Evolutionary conservation across 1,140 invertebrate species (phyloP).

Genomic region (Heliconius melpomene): DNA sequence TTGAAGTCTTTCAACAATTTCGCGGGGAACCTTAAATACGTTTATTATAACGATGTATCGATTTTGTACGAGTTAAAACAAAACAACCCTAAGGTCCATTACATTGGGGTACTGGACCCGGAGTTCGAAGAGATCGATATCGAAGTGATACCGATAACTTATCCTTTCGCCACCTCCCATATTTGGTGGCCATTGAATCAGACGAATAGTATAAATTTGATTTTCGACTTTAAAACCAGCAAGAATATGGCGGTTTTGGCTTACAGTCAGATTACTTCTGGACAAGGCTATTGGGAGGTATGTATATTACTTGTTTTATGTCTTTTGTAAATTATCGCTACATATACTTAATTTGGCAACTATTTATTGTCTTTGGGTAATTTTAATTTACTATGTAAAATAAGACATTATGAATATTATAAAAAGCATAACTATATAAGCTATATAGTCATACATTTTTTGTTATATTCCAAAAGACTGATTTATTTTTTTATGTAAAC

Average conservation of each 20-base stretch:
- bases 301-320: slow-evolving; percentile 43
- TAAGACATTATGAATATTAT: too few species aligned
- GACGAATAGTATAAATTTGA: slow-evolving; percentile 87
- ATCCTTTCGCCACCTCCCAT: slow-evolving; percentile 93
- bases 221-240: slow-evolving; percentile 94
- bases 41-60: slow-evolving; percentile 95
- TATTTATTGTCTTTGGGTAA: not conserved
- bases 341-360: not conserved
- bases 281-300: slow-evolving; percentile 93
- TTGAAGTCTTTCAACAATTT: slow-evolving; percentile 89
- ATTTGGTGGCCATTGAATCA: slow-evolving; percentile 91
- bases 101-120: slow-evolving; percentile 89
- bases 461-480: not conserved
- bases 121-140: slow-evolving; percentile 92
- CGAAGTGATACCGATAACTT: slow-evolving; percentile 94
- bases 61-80: slow-evolving; percentile 93
- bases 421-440: too few species aligned
- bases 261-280: slow-evolving; percentile 88
- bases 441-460: too few species aligned
- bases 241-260: slow-evolving; percentile 91
- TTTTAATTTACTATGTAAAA: too few species aligned
- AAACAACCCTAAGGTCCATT: slow-evolving; percentile 91
- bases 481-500: too few species aligned
- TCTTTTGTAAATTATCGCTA: not conserved
- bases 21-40: slow-evolving; percentile 93